Conservation (phyloP, 2,888 invertebrate genomes). For the Epistrophe grossulariae region DNA sequence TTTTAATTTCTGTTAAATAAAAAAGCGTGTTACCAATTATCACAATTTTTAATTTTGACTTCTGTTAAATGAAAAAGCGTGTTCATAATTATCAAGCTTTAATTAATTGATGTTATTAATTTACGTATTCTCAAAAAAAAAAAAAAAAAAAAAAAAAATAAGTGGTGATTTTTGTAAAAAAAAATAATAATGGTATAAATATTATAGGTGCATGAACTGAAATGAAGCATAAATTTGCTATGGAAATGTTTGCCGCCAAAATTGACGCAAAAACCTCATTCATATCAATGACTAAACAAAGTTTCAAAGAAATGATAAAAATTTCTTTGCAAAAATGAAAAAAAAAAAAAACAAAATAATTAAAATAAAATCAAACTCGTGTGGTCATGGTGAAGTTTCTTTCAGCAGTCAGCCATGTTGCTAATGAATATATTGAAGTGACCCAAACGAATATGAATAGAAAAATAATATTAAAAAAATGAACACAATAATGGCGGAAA, state of each 20-base stretch:
- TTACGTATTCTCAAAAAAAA: too few species aligned
- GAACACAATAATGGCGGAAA: slow-evolving; percentile 63
- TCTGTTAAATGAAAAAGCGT: too few species aligned
- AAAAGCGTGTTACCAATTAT: too few species aligned
- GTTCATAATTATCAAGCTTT: too few species aligned
- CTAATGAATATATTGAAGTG: slow-evolving; percentile 71
- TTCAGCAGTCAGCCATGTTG: slow-evolving; percentile 41
- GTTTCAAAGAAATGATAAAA: neutral
- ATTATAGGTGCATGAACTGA: too few species aligned
- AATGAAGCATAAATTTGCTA: too few species aligned
- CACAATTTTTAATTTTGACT: too few species aligned
- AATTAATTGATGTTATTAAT: too few species aligned
- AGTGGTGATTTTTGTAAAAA: too few species aligned
- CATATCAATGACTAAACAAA: slow-evolving; percentile 19
- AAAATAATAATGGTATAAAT: too few species aligned
- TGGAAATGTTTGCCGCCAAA: slow-evolving; percentile 10
- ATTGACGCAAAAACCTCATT: slow-evolving; percentile 9
- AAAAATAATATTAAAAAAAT: slow-evolving; percentile 22
- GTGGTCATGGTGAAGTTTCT: slow-evolving; percentile 32
- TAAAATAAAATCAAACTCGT: slow-evolving; percentile 24
- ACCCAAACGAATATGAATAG: slow-evolving; percentile 56
- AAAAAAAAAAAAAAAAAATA: too few species aligned
- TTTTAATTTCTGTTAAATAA: too few species aligned
- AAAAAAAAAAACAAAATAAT: slow-evolving; percentile 18
- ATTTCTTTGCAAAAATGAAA: slow-evolving; percentile 1